These are phyloP conservation scores for Drosophila paracracens DNA, from an alignment of 2,888 invertebrate species.

Conservation along the genomic window DNA sequence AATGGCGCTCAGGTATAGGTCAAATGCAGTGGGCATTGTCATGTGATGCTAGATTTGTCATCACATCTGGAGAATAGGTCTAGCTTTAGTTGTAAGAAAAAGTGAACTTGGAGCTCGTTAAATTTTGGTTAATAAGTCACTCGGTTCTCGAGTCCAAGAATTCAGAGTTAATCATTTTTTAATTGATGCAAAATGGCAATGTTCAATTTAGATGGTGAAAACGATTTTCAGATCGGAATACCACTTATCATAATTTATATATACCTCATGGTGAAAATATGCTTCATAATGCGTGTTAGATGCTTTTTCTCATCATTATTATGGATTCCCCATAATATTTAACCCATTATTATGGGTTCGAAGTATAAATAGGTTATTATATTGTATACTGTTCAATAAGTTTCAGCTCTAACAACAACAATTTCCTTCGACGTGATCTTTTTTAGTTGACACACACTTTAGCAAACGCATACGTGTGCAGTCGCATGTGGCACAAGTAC, in stretches of 20 bases:
- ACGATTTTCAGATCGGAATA: background rate
- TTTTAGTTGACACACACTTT: background rate
- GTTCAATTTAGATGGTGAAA: background rate
- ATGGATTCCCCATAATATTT: too few species aligned
- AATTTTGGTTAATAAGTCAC: background rate
- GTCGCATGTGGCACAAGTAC: constrained; percentile 1
- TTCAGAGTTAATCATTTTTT: background rate
- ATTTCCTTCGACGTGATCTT: background rate
- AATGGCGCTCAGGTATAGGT: background rate
- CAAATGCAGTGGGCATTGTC: background rate
- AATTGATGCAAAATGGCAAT: background rate
- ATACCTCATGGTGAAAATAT: background rate
- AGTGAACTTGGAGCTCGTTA: background rate
- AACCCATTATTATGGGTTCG: background rate
- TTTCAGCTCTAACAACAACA: background rate
- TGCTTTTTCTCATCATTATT: background rate
- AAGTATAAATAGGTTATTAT: background rate
- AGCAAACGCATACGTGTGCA: constrained; percentile 21
- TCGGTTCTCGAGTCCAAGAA: background rate
- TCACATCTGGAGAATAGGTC: background rate
- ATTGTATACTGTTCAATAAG: background rate
- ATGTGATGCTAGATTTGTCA: background rate
- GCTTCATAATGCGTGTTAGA: background rate
- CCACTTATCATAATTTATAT: background rate
- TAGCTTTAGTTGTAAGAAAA: background rate